These are phyloP conservation scores for Lophotis ruficrista DNA, from an alignment of 2,113 vertebrate species.

Conservation along the genomic window DNA sequence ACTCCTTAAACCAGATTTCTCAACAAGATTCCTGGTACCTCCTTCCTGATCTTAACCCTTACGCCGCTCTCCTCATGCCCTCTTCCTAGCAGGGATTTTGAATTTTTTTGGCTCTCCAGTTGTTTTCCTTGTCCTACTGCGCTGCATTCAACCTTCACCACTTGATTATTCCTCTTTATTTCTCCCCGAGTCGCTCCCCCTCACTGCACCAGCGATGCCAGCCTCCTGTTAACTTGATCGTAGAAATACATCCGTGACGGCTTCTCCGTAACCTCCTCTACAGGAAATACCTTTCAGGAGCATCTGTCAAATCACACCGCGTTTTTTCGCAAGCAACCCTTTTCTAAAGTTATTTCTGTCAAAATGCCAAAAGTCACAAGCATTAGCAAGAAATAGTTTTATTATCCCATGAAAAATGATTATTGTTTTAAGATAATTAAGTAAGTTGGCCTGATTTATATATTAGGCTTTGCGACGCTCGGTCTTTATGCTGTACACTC, in stretches of 20 bases:
- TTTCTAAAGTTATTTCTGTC: background rate
- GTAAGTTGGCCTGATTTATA: background rate
- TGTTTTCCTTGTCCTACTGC: background rate
- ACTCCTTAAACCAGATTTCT: background rate
- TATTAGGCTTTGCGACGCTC: background rate
- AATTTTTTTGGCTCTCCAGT: background rate
- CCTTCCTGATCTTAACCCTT: background rate
- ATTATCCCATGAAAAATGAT: background rate
- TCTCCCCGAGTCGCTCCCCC: background rate
- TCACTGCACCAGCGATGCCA: background rate
- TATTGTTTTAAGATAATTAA: background rate
- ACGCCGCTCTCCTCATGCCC: no score
- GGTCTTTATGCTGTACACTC: background rate
- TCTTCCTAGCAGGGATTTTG: background rate
- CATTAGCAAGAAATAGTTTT: background rate
- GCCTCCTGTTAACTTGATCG: background rate
- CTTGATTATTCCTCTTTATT: background rate
- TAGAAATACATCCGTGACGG: background rate
- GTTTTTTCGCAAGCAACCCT: background rate
- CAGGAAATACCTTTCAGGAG: background rate
- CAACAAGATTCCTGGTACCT: accelerated
- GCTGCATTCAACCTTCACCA: background rate
- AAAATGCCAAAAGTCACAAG: background rate
- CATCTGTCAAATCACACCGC: background rate
- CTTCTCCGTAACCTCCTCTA: background rate